Percentiles rank a stretch among this genome's conserved stretches.
Conservation (phyloP, 92 coral and sea anemone species). For the Galaxea fascicularis region DNA sequence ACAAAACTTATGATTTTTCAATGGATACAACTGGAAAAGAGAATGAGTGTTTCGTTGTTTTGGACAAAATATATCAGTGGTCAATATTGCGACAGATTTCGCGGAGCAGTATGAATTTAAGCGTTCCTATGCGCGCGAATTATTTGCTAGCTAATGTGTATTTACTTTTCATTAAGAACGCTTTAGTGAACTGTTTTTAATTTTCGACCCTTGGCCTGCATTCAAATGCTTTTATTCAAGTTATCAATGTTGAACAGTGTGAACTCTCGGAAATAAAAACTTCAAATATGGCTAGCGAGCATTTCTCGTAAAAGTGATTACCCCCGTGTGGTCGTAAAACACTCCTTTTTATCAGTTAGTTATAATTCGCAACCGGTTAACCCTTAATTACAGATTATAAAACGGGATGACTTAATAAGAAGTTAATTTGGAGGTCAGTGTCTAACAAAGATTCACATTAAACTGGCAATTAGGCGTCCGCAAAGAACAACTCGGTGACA, state of each 20-base stretch:
- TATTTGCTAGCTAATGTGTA: background rate
- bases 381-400: background rate
- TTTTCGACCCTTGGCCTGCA: constrained; percentile 23
- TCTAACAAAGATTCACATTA: background rate
- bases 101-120: background rate
- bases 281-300: background rate
- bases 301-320: background rate
- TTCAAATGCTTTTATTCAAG: background rate
- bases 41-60: constrained; percentile 8
- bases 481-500: background rate
- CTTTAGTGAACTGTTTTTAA: background rate
- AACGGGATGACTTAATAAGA: background rate
- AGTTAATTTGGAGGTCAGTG: constrained; percentile 1
- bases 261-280: background rate
- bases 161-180: constrained; percentile 6
- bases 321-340: constrained; percentile 3
- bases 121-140: background rate
- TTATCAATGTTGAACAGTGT: background rate
- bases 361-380: background rate
- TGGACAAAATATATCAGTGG: background rate
- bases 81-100: background rate
- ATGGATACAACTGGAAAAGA: background rate
- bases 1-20: background rate
- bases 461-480: background rate
- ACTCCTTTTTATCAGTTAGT: background rate